Evolutionary conservation across 2,888 invertebrate species (phyloP).

Genomic region (Habrosyne pyritoides): DNA sequence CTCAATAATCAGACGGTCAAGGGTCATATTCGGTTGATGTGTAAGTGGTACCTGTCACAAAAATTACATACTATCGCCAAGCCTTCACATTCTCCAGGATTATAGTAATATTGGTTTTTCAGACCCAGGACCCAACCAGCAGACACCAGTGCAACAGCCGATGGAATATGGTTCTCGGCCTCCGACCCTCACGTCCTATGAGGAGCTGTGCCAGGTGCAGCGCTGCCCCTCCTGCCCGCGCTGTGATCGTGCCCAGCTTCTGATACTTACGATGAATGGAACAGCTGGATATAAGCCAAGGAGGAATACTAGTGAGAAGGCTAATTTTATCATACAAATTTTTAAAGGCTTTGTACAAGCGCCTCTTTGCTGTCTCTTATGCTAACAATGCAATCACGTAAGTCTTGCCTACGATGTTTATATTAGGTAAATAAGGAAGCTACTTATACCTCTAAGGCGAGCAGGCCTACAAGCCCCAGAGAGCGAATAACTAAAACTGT

Average conservation of each 20-base stretch:
- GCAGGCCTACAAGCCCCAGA: too few relatives aligned
- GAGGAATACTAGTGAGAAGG: conserved; percentile 66
- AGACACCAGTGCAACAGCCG: conserved; percentile 56
- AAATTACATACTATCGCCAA: too few relatives aligned
- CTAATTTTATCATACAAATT: neutral
- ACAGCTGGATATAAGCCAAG: conserved; percentile 76
- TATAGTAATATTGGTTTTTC: conserved; percentile 18
- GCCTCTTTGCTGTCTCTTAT: too few relatives aligned
- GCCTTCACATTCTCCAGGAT: too few relatives aligned
- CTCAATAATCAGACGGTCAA: conserved; percentile 90
- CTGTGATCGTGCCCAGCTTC: conserved; percentile 68
- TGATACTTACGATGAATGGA: conserved; percentile 78
- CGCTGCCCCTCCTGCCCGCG: conserved; percentile 74
- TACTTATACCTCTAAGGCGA: too few relatives aligned
- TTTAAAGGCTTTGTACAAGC: too few relatives aligned
- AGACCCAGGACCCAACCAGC: conserved; percentile 66
- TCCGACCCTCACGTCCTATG: conserved; percentile 70
- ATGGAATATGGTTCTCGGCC: conserved; percentile 73
- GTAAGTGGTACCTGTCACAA: conserved; percentile 45
- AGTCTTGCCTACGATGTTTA: too few relatives aligned
- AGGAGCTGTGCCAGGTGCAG: conserved; percentile 74
- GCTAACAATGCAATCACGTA: too few relatives aligned
- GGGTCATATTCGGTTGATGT: conserved; percentile 78
- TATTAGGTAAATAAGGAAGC: too few relatives aligned
- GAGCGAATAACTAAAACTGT: too few relatives aligned